phyloP scores from a whole-genome alignment of 30 jellyfish, hydroid and myxozoan species.

The Nemopilema nomurai region DNA sequence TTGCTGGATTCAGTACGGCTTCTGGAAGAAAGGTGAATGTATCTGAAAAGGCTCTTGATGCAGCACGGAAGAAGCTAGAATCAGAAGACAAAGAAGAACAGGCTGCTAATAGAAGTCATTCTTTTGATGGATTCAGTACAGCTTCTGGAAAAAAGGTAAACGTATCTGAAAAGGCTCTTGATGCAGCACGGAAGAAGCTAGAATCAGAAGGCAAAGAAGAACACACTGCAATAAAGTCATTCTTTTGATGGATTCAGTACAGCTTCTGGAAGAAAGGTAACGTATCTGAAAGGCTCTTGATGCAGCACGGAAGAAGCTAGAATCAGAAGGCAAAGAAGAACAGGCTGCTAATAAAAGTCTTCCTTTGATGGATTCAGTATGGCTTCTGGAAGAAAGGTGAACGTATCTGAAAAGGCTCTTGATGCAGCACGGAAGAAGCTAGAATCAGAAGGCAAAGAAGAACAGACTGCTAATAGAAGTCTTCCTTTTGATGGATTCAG shows the following conservation, averaged over 20 bases:
- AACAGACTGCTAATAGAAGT: no score
- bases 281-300: conserved; percentile 57
- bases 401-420: conserved; percentile 58
- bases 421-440: conserved; percentile 53
- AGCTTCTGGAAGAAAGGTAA: conserved; percentile 59
- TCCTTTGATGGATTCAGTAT: conserved; percentile 53
- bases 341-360: neutral
- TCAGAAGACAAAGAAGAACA: conserved; percentile 3
- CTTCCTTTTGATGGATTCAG: conserved; percentile 53
- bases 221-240: neutral
- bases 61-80: conserved; percentile 49
- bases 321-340: conserved; percentile 9
- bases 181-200: conserved; percentile 29
- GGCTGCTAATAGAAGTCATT: neutral
- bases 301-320: conserved; percentile 65
- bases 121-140: conserved; percentile 54
- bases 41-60: conserved; percentile 53
- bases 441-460: no score
- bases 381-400: conserved; percentile 59
- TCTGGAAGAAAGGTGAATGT: conserved; percentile 38
- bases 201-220: neutral
- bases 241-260: conserved; percentile 48
- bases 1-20: no score
- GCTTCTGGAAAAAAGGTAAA: conserved; percentile 51
- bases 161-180: conserved; percentile 46